Conservation (phyloP, 2,797 vertebrate species). For the Pterois miles region DNA sequence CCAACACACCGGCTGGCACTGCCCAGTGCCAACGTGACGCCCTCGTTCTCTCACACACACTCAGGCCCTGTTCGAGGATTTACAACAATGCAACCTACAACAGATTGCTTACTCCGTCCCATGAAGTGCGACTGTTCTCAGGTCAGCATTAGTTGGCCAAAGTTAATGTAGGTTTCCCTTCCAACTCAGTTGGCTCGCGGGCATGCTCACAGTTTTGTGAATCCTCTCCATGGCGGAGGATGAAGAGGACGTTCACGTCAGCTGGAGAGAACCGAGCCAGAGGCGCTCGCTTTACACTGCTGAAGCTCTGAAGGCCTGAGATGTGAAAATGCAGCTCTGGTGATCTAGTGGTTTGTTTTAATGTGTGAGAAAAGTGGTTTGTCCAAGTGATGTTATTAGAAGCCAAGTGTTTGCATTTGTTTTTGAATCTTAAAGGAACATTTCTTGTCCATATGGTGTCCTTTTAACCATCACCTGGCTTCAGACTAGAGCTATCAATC, state of each 20-base stretch:
- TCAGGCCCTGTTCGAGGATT: conserved; percentile 30
- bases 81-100: conserved; percentile 46
- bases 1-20: conserved; percentile 70
- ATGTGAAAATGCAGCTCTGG: neutral
- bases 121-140: conserved; percentile 39
- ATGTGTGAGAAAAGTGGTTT: neutral
- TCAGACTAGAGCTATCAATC: neutral
- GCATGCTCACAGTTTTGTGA: conserved; percentile 24
- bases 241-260: conserved; percentile 35
- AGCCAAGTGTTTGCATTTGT: neutral
- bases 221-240: conserved; percentile 20
- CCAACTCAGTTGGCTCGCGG: conserved; percentile 40
- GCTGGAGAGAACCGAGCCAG: neutral
- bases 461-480: neutral
- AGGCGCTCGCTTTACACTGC: neutral
- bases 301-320: neutral
- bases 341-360: neutral
- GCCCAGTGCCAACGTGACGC: conserved; percentile 24
- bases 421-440: neutral
- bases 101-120: conserved; percentile 29
- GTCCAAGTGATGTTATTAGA: neutral
- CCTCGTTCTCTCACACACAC: conserved; percentile 9
- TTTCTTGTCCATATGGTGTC: neutral
- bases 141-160: conserved; percentile 26
- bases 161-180: conserved; percentile 39